Base-by-base conservation (phyloP, 2,113 vertebrate species). In the Fregetta grallaria region DNA sequence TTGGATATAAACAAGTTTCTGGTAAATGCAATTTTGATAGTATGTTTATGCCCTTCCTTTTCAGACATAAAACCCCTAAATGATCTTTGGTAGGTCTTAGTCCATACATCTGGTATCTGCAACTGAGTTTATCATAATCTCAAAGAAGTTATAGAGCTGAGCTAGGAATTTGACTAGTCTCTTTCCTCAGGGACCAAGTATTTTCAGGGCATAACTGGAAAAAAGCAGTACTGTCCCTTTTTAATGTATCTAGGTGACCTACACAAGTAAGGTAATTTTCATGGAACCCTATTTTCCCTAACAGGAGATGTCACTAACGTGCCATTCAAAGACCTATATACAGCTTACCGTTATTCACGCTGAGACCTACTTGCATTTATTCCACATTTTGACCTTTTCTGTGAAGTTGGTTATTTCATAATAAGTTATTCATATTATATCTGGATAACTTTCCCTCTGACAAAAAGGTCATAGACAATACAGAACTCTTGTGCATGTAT, bases 341-440 rank as follows among this genome's bases (percentile, higher is more conserved):
- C 34, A 62, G 27, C 10, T 74, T 71, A 68, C 65, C 2, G 0
- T 68, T 78, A 65, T 73, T 89, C 40, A 75, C 58, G 22, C n/a
- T 4, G 5, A 92, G 66, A 89, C 18, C 34, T 68, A n/a, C 68
- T 73, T 91, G 62, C 66, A 91, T 72, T 94, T 91, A 73, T 94
- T 78, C 56, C 7, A 75, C 16, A 36, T 79, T 91, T 92, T 91
- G 73, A 96, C 86, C 89, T 95, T 95, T 95, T 88, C n/a, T 85
- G 42, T 59, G 58, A 95, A 72, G 49, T 17, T 91, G 36, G 49
- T 79, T 95, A 62, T 95, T 97, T 91, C 66, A 75, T 91, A 92
- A 58, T 79, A 90, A 85, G 91, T 76, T 92, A 85, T 92, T 95
- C 36, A 50, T 86, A 85, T 82, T 75, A 49, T 73, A 61, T 73